These are phyloP conservation scores for Rhinolophus sinicus DNA, from an alignment of 2,113 vertebrate genomes.

Conservation along the genomic window DNA sequence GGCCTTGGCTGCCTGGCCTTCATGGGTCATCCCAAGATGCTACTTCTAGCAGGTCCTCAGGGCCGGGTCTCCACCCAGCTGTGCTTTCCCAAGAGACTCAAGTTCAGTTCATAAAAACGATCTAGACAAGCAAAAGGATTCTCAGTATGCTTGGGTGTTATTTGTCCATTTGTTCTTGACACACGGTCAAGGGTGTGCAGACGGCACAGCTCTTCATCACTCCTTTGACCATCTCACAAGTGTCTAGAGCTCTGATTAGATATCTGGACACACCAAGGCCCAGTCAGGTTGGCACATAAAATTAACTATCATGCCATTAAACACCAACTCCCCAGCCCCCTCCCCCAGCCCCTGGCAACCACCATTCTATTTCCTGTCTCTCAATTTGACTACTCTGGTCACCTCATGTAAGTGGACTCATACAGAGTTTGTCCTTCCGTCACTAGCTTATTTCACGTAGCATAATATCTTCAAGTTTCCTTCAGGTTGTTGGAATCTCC, in stretches of 20 bases:
- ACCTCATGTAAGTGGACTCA: not conserved
- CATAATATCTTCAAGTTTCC: not conserved
- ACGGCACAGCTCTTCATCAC: not conserved
- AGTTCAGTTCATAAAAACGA: not conserved
- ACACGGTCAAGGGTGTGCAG: not conserved
- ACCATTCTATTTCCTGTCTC: too few species aligned
- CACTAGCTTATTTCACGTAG: not conserved
- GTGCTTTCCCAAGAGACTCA: not conserved
- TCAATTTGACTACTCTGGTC: not conserved
- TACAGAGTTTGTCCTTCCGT: not conserved
- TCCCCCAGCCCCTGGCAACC: not conserved
- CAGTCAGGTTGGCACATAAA: not conserved
- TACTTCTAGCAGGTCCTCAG: not conserved
- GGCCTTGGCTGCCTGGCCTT: not conserved
- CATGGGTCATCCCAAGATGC: not conserved
- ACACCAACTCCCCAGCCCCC: not conserved
- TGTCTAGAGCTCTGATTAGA: too few species aligned
- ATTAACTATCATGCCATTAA: not conserved
- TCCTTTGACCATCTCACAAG: not conserved
- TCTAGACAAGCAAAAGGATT: not conserved
- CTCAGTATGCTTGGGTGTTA: not conserved
- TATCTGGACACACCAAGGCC: not conserved
- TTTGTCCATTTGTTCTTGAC: not conserved
- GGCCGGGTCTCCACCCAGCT: not conserved
- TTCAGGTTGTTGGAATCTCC: not conserved